A percentile compares a stretch with the other conserved stretches of the same genome.
phyloP scores from a whole-genome alignment of 30 jellyfish, hydroid and myxozoan genomes.

The Hydractinia symbiolongicarpus region DNA sequence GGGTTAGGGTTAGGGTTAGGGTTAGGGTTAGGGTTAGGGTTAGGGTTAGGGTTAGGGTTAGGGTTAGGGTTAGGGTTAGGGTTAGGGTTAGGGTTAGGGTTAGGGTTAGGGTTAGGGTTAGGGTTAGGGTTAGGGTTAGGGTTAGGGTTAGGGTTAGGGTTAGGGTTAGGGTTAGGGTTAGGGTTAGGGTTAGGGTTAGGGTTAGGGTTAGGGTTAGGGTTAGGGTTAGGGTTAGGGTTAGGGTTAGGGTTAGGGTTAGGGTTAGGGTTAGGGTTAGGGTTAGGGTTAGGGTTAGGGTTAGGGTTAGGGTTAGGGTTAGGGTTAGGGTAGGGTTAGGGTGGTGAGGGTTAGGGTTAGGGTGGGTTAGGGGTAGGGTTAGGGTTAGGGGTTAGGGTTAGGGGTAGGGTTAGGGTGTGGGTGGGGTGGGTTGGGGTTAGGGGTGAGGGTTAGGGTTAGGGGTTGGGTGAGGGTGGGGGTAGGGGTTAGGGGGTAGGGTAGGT shows the following conservation, averaged over 20 bases:
- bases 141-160: constrained; percentile 25
- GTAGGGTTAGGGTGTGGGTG: constrained; percentile 22
- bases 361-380: constrained; percentile 41
- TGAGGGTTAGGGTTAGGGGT: constrained; percentile 22
- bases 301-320: constrained; percentile 36
- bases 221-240: constrained; percentile 11
- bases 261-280: constrained; percentile 45
- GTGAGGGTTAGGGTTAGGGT: constrained; percentile 28
- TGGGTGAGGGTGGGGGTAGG: constrained; percentile 31
- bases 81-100: constrained; percentile 35
- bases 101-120: constrained; percentile 19
- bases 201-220: constrained; percentile 9
- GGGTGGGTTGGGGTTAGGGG: constrained; percentile 11
- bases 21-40: constrained; percentile 34
- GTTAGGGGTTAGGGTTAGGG: constrained; percentile 42
- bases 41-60: constrained; percentile 34
- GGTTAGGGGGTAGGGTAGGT: constrained; percentile 32
- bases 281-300: constrained; percentile 37
- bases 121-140: constrained; percentile 24
- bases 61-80: constrained; percentile 37
- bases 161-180: constrained; percentile 22
- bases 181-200: constrained; percentile 15
- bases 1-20: constrained; percentile 56
- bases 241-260: constrained; percentile 22
- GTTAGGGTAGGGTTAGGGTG: constrained; percentile 28